phyloP scores from a whole-genome alignment of 2,113 vertebrate genomes.

The Stegostoma tigrinum region DNA sequence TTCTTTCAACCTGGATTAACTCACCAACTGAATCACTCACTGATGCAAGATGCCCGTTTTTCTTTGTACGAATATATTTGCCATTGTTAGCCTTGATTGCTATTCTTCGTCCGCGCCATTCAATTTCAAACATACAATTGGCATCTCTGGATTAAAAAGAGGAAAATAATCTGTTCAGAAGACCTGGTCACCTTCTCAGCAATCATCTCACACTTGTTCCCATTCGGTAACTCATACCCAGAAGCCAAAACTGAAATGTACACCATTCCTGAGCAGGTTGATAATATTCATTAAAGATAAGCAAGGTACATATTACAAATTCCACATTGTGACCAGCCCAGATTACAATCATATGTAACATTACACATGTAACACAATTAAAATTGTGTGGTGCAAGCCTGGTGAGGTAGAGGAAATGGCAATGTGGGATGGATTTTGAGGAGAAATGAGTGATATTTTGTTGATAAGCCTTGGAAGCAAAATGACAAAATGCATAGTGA shows the following conservation, averaged over 20 bases:
- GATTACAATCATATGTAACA: neutral
- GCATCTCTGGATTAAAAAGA: slow-evolving; percentile 57
- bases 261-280: neutral
- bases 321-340: neutral
- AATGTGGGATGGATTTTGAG: neutral
- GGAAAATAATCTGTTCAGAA: neutral
- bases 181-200: neutral
- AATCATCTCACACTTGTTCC: neutral
- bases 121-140: slow-evolving; percentile 86
- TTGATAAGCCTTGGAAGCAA: neutral
- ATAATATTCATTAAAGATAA: neutral
- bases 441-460: too few species aligned
- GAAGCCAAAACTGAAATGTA: neutral
- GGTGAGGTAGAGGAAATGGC: neutral
- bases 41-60: slow-evolving; percentile 88
- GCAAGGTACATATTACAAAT: neutral
- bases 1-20: slow-evolving; percentile 37
- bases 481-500: neutral
- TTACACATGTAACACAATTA: neutral
- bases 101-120: slow-evolving; percentile 79
- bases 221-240: neutral
- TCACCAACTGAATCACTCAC: slow-evolving; percentile 78
- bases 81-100: slow-evolving; percentile 85
- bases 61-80: slow-evolving; percentile 89
- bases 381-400: neutral